Evolutionary conservation across 1,140 invertebrate genomes (phyloP).

Genomic region (Colletes gigas): DNA sequence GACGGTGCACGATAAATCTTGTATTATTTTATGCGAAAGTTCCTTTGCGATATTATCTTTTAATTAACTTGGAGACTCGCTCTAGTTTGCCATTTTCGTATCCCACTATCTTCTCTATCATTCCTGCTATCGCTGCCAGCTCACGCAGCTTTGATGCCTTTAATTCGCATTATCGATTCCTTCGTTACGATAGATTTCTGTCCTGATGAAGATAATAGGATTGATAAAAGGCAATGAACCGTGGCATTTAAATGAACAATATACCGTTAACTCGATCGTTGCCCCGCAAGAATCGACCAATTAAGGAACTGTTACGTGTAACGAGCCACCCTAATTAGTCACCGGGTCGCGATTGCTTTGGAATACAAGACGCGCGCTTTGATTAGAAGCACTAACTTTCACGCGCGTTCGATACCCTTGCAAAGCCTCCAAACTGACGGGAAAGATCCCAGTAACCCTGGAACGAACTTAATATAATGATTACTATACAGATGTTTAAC

Average conservation of each 20-base stretch:
- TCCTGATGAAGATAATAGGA: neutral
- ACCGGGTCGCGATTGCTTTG: conserved; percentile 21
- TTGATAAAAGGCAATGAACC: conserved; percentile 19
- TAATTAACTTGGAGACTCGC: no score
- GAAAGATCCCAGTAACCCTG: no score
- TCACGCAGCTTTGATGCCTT: neutral
- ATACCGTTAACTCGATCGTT: conserved; percentile 39
- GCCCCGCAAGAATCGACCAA: conserved; percentile 53
- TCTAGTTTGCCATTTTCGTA: neutral
- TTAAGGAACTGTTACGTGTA: conserved; percentile 52
- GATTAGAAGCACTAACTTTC: conserved; percentile 36
- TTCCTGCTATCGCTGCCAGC: no score
- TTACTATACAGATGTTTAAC: no score
- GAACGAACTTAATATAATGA: no score
- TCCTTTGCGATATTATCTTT: no score
- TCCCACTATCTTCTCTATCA: neutral
- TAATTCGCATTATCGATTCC: neutral
- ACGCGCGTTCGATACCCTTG: neutral
- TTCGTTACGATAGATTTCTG: neutral
- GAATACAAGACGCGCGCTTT: conserved; percentile 3
- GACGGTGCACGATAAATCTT: no score
- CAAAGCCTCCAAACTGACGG: neutral
- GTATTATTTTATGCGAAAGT: no score
- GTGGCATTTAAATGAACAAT: conserved; percentile 15
- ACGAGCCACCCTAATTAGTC: conserved; percentile 55